Conservation (phyloP, 2,797 vertebrate genomes). For the Crax fasciolata region DNA sequence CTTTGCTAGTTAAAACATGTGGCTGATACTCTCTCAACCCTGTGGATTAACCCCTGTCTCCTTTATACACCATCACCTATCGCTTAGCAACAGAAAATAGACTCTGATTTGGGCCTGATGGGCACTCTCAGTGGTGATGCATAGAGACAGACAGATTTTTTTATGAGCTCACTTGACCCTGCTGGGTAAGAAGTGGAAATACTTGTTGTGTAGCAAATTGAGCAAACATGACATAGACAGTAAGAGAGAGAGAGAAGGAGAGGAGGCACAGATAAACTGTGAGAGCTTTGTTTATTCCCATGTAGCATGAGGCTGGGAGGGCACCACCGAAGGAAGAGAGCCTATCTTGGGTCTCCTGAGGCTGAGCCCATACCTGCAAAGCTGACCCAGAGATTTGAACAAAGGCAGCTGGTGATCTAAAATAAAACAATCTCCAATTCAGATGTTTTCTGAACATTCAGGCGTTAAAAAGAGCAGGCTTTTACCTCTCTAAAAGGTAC, state of each 20-base stretch:
- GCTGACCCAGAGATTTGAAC: background rate
- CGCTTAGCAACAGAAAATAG: background rate
- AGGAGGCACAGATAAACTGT: conserved; percentile 19
- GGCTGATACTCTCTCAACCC: conserved; percentile 39
- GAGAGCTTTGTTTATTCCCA: background rate
- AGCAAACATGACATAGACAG: conserved; percentile 67
- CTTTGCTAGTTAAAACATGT: conserved; percentile 66
- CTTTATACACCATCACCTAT: conserved; percentile 48
- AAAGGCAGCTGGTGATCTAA: background rate
- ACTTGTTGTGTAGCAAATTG: conserved; percentile 74
- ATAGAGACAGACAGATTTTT: conserved; percentile 60
- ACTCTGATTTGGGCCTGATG: conserved; percentile 54
- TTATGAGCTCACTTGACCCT: conserved; percentile 72
- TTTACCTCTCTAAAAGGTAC: background rate
- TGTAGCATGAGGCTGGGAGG: background rate
- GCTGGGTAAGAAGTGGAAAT: conserved; percentile 72
- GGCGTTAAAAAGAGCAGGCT: background rate
- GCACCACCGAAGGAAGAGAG: background rate
- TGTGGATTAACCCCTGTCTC: conserved; percentile 75
- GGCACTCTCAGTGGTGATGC: conserved; percentile 56
- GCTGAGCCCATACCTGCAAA: background rate
- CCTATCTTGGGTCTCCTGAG: background rate
- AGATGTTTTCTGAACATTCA: background rate
- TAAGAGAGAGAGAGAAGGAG: conserved; percentile 56
- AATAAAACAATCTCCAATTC: background rate